A percentile compares a stretch with the other conserved stretches of the same genome.
Evolutionary conservation across 2,113 vertebrate genomes (phyloP).

Genomic region (Monarcha castaneiventris): DNA sequence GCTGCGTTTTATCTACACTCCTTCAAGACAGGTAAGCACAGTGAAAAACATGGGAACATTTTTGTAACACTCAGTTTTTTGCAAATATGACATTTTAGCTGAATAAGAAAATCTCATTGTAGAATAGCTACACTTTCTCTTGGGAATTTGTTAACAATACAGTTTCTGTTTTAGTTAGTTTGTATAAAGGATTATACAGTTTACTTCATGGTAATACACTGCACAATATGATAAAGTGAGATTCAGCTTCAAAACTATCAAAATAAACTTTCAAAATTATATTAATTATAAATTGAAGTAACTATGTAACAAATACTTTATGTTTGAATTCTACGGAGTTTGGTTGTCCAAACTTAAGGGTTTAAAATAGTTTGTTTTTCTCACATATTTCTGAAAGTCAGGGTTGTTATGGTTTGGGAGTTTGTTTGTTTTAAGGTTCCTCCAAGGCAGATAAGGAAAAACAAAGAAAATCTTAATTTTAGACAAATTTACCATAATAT

Average conservation of each 20-base stretch:
- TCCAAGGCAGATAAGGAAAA: background rate
- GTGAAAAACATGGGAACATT: background rate
- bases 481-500: background rate
- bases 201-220: background rate
- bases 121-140: background rate
- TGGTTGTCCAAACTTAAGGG: background rate
- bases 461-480: background rate
- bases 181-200: background rate
- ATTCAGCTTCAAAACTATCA: background rate
- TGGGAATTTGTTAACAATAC: background rate
- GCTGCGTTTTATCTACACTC: background rate
- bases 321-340: background rate
- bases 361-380: background rate
- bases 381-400: background rate
- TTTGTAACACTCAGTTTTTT: background rate
- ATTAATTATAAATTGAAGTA: background rate
- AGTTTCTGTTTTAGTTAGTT: background rate
- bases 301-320: background rate
- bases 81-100: slow-evolving; percentile 8
- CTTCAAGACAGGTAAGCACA: background rate
- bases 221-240: background rate
- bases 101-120: background rate
- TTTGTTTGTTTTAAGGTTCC: background rate
- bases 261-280: background rate
- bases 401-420: background rate